Evolutionary conservation across 1,140 invertebrate species (phyloP), one percentile per base, ranked within the genome.

Genomic region (Steinernema khuongi): DNA sequence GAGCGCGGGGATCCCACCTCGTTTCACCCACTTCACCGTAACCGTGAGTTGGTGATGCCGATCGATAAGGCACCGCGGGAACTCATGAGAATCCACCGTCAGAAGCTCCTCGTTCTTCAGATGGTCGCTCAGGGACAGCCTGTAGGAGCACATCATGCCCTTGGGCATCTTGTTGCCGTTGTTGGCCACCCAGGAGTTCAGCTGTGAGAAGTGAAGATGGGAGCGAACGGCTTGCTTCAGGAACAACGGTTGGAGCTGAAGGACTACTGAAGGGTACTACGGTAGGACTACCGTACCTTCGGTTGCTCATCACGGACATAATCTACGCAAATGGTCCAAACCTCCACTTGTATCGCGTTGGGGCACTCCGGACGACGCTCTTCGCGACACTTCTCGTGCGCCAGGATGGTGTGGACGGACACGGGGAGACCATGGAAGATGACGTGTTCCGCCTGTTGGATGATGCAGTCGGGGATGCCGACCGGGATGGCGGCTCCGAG

Each of bases 121-220:
- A 60, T 60, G 50, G 50, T 60, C 50, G 19, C 7, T 60, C 50
- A 60, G 50, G 4, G 50, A 60, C 22, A 60, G 50, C 50, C 50
- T 14, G 44, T 68, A 76, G 31, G 60, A 66, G 43, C 71, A 74
- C 26, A 7, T 14, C 22, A 68, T 32, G 29, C 71, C 70, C 85
- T 87, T 70, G 80, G 80, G 70, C 88, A 89, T 33, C 81, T 79
- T 31, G 85, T 88, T 69, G 18, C 87, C 88, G 85, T 88, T 69
- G 19, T 87, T 88, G 79, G 88, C 90, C 44, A 90, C 86, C 94
- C 94, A 97, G 30, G 94, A 93, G 26, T 92, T 92, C 60, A 96
- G 89, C 87, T 96, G 94, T 0, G 94, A 96, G 87, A 97, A 97
- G 88, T 95, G 93, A n/a, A 96, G 89, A 85, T 94, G 93, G 1